Conservation (phyloP, 1,140 invertebrate genomes). For the Dendroctonus ponderosae region DNA sequence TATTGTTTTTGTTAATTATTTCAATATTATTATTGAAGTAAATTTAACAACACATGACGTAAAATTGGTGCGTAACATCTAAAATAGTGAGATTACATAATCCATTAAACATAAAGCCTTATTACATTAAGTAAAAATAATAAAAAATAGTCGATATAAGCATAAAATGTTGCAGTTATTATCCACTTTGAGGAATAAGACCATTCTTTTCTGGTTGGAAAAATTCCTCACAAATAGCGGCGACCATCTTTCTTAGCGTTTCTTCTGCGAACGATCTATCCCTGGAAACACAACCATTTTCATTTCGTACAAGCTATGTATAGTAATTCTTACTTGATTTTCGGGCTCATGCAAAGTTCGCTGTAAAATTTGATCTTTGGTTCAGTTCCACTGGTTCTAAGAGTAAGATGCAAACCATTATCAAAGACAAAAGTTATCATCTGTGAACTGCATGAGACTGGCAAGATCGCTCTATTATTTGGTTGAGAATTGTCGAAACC, state of each 20-base stretch:
- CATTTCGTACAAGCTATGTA: neutral
- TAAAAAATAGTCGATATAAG: constrained; percentile 2
- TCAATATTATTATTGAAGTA: too few species aligned
- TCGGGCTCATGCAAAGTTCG: constrained; percentile 75
- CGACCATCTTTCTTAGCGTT: constrained; percentile 73
- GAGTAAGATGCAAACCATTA: constrained; percentile 82
- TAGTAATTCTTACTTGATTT: constrained; percentile 57
- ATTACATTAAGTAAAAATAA: neutral
- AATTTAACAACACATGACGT: too few species aligned
- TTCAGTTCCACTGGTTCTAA: constrained; percentile 97
- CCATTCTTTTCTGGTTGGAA: constrained; percentile 73
- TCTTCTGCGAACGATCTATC: constrained; percentile 63
- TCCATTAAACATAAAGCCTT: too few species aligned
- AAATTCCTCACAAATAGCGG: constrained; percentile 75
- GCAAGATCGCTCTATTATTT: constrained; percentile 73
- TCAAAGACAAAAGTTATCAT: constrained; percentile 97
- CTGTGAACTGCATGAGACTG: constrained; percentile 63
- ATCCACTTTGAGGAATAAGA: constrained; percentile 24
- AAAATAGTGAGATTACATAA: too few species aligned
- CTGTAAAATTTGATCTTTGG: constrained; percentile 98
- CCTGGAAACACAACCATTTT: constrained; percentile 53
- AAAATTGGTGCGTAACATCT: too few species aligned
- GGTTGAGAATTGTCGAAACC: constrained; percentile 79
- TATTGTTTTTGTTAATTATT: too few species aligned
- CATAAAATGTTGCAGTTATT: neutral